Evolutionary conservation across 2,113 vertebrate genomes (phyloP), one percentile per base, ranked within the genome.

Genomic region (Galbula dea): DNA sequence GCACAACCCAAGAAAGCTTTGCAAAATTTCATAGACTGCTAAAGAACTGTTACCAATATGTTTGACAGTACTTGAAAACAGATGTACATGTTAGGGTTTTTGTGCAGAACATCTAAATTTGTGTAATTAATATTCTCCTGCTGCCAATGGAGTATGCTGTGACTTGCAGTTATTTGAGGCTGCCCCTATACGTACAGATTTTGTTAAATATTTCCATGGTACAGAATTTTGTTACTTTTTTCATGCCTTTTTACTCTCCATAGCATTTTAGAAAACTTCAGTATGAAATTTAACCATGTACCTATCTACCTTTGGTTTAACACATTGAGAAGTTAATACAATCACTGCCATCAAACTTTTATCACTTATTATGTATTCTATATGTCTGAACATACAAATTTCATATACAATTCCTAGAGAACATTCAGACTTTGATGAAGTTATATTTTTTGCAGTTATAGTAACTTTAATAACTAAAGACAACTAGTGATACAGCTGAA

Each of bases 391-490:
- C 32, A 68, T 17, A 74, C 22, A 82, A 51, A 69, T 85, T 80
- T 59, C 63, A 77, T 79, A 58, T 41, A 65, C 8, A 83, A 55
- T 41, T 39, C 26, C 67, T 29, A 26, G 48, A 66, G 12, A 63
- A 88, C 89, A 83, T 67, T 88, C 72, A 89, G 87, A 63, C 59
- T 43, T 84, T 77, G 79, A 66, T 67, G n/a, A 80, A 88, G 88
- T 30, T 41, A 14, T 11, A 21, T 52, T 90, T 30, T 89, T 71
- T 88, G 75, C 72, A 78, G 46, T 67, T 77, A 55, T 34, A 74
- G 48, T 61, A 92, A 83, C 68, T 94, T 85, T 43, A 83, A 94
- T 62, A 80, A 48, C 87, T 85, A 97, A 97, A 97, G 93, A 95
- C 80, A 95, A 97, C 69, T 88, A 72, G 55, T 85, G 69, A 62